Conservation (phyloP, 2,888 invertebrate genomes). For the Lathronympha strigana region DNA sequence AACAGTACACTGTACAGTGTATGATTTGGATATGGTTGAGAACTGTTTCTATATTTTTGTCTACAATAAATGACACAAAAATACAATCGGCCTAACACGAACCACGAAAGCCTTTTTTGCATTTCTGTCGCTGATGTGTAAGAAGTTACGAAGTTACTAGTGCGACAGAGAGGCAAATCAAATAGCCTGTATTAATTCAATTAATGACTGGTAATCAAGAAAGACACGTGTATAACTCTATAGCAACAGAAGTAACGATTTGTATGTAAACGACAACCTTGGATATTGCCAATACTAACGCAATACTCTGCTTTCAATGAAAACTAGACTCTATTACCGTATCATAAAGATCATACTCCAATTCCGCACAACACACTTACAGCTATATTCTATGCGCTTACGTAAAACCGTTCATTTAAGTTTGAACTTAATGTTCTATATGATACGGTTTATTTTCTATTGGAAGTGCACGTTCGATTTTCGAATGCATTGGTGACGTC, state of each 20-base stretch:
- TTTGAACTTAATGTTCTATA: background rate
- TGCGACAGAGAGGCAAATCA: too few relatives aligned
- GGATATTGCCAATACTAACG: slow-evolving; percentile 44
- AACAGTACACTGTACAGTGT: too few relatives aligned
- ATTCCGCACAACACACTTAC: slow-evolving; percentile 46
- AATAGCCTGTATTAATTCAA: too few relatives aligned
- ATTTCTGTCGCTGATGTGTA: too few relatives aligned
- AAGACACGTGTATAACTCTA: background rate
- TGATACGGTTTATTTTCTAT: background rate
- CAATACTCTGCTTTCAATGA: slow-evolving; percentile 37
- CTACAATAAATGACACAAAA: too few relatives aligned
- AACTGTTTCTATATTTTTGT: too few relatives aligned
- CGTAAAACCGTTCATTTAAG: background rate
- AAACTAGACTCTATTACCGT: slow-evolving; percentile 45
- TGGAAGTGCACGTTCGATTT: slow-evolving; percentile 14
- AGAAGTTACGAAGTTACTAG: too few relatives aligned
- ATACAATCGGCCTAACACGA: too few relatives aligned
- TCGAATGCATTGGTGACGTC: slow-evolving; percentile 37
- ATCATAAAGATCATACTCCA: slow-evolving; percentile 46
- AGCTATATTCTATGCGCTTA: slow-evolving; percentile 44
- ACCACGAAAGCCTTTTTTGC: too few relatives aligned
- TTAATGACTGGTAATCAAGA: too few relatives aligned
- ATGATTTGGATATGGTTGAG: too few relatives aligned
- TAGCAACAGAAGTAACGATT: slow-evolving; percentile 40
- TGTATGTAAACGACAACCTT: slow-evolving; percentile 48